Evolutionary conservation across 2,888 invertebrate species (phyloP), one percentile per base, ranked within the genome.

Genomic region (Metellina segmentata): DNA sequence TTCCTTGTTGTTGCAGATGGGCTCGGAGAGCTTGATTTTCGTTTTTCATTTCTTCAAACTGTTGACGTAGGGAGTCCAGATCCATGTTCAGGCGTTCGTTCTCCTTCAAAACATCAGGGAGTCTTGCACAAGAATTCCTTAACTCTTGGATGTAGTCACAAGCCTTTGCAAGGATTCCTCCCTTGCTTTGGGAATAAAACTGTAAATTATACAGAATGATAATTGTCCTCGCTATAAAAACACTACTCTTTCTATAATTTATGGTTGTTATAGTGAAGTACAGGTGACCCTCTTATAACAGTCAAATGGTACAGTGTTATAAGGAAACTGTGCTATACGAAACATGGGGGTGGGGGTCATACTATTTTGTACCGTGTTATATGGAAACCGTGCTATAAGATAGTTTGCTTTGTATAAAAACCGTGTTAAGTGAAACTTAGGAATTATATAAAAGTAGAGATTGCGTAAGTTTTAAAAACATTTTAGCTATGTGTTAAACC

Each of bases 91-190:
- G 88, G 6, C 91, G 79, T 90, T 93, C 93, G 81, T 93, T 93
- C 79, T 93, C 93, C 81, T 93, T 93, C 48, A 92, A 13, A 61
- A 93, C 83, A 74, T 93, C 93, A 11, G 91, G 92, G 20, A 94
- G 61, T 51, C 90, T 82, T 8, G 91, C 82, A 92, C 92, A 93
- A 13, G 93, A 92, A 8, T 79, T 85, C 92, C 97, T 97, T 93
- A 99, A 96, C 94, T 98, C 98, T 89, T 96, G 96, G 93, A 99
- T 98, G 95, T 99, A 98, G 94, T 99, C 98, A 95, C 98, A 99
- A 0, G 99, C 98, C 95, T 98, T 99, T 7, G 98, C 98, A 94
- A 99, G 95, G 94, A 99, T 98, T 89, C 98, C 98, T 19, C 99
- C 98, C 96, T 99, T 99, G 94, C 98, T 98, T 96, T 97, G 96